phyloP scores from a whole-genome alignment of 2,888 invertebrate genomes.

The Scaeva pyrastri region DNA sequence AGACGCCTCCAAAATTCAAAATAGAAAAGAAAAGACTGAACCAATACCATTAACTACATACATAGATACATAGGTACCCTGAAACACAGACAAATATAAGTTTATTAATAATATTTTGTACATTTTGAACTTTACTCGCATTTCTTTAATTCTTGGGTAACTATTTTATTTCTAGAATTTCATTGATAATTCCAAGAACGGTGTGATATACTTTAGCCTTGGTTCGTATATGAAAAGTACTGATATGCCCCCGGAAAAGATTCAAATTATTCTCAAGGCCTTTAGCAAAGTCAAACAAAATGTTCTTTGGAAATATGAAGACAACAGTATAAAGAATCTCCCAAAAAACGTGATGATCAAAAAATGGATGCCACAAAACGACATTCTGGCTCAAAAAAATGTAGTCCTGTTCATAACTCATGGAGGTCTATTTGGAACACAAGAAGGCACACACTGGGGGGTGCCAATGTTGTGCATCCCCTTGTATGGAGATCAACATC shows the following conservation, averaged over 20 bases:
- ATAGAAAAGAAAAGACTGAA: no score
- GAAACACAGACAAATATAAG: no score
- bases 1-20: no score
- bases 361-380: constrained; percentile 86
- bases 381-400: constrained; percentile 84
- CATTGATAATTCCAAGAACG: constrained; percentile 83
- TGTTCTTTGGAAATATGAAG: constrained; percentile 86
- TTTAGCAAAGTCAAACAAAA: constrained; percentile 84
- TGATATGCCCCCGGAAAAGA: constrained; percentile 83
- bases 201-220: constrained; percentile 84
- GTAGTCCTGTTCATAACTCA: constrained; percentile 84
- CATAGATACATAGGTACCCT: no score
- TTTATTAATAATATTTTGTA: no score
- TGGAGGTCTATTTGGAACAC: constrained; percentile 84
- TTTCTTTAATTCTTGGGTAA: no score
- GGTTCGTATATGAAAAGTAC: constrained; percentile 84
- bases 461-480: constrained; percentile 84
- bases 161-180: constrained; percentile 79
- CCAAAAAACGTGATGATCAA: constrained; percentile 84
- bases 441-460: constrained; percentile 83
- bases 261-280: constrained; percentile 82
- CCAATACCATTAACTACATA: no score
- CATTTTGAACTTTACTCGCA: no score
- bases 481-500: constrained; percentile 84
- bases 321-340: constrained; percentile 81